Percentiles rank a stretch among this genome's conserved stretches.
Evolutionary conservation across 1,140 invertebrate species (phyloP).

Genomic region (Aphelenchoides fujianensis): DNA sequence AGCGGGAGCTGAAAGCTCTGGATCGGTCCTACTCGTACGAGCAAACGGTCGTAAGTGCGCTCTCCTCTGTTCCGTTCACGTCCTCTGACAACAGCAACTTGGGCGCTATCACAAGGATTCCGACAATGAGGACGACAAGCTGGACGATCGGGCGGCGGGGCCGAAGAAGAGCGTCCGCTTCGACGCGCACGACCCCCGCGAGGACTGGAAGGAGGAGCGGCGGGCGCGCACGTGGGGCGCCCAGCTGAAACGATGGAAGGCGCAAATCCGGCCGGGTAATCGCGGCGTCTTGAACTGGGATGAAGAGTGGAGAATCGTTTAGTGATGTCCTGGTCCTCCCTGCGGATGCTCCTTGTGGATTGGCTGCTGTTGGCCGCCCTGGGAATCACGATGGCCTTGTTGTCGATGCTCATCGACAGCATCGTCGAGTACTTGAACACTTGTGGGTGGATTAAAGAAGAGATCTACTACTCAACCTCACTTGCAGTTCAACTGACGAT

Average conservation of each 20-base stretch:
- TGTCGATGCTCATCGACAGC: constrained; percentile 54
- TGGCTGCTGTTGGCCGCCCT: constrained; percentile 57
- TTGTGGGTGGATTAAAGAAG: constrained; percentile 34
- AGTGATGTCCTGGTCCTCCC: constrained; percentile 29
- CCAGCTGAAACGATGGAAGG: constrained; percentile 35
- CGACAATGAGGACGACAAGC: constrained; percentile 34
- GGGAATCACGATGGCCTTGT: constrained; percentile 55
- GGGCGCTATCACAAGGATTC: constrained; percentile 50
- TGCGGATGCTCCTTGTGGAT: constrained; percentile 44
- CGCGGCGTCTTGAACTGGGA: not conserved
- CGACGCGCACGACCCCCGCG: constrained; percentile 38
- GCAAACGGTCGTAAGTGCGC: constrained; percentile 53
- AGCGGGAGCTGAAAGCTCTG: constrained; percentile 43
- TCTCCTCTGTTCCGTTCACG: too few relatives aligned
- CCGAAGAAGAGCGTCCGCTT: constrained; percentile 47
- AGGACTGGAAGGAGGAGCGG: constrained; percentile 42
- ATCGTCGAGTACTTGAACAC: constrained; percentile 56
- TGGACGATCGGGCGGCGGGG: constrained; percentile 8
- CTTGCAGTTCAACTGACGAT: constrained; percentile 55
- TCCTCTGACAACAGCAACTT: too few relatives aligned
- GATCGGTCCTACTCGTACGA: constrained; percentile 53
- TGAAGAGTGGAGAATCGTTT: constrained; percentile 18
- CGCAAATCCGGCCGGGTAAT: constrained; percentile 30
- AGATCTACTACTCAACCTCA: constrained; percentile 13
- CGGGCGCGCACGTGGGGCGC: constrained; percentile 28